phyloP scores from a whole-genome alignment of 2,113 vertebrate genomes.

The Agapornis roseicollis region DNA sequence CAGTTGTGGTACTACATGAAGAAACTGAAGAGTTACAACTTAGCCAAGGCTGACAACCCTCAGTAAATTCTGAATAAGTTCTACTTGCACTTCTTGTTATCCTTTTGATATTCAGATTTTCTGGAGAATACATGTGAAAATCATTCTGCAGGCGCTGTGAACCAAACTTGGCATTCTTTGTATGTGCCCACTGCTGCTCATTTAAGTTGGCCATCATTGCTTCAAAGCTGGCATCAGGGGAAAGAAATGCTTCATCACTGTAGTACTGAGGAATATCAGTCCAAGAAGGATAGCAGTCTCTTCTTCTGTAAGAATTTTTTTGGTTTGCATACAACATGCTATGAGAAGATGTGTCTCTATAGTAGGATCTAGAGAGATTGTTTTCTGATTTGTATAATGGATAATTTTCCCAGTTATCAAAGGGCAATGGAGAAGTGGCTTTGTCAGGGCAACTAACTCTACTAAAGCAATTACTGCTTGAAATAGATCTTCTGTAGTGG shows the following conservation, averaged over 20 bases:
- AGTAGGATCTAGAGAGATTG: constrained; percentile 52
- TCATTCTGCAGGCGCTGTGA: not conserved
- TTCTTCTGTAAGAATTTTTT: constrained; percentile 44
- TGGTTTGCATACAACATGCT: constrained; percentile 36
- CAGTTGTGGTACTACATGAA: not conserved
- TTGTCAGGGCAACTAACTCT: constrained; percentile 35
- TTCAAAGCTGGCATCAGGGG: constrained; percentile 61
- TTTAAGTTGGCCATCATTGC: constrained; percentile 43
- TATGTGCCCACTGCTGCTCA: not conserved
- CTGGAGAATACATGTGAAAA: constrained; percentile 22
- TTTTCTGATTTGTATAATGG: constrained; percentile 60
- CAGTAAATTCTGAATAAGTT: constrained; percentile 8
- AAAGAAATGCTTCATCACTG: constrained; percentile 45
- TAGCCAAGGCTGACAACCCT: constrained; percentile 5
- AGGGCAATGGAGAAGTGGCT: not conserved
- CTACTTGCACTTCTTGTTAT: constrained; percentile 19
- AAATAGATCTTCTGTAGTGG: constrained; percentile 29
- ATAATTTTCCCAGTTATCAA: constrained; percentile 73
- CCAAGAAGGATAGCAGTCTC: constrained; percentile 50
- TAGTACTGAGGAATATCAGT: constrained; percentile 46
- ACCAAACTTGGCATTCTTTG: constrained; percentile 15
- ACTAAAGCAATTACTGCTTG: constrained; percentile 32
- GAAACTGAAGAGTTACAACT: constrained; percentile 6
- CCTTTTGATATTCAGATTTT: constrained; percentile 13
- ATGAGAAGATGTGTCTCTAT: constrained; percentile 41